These are phyloP conservation scores for Opisthocomus hoazin DNA, from an alignment of 2,113 vertebrate species.

Conservation along the genomic window DNA sequence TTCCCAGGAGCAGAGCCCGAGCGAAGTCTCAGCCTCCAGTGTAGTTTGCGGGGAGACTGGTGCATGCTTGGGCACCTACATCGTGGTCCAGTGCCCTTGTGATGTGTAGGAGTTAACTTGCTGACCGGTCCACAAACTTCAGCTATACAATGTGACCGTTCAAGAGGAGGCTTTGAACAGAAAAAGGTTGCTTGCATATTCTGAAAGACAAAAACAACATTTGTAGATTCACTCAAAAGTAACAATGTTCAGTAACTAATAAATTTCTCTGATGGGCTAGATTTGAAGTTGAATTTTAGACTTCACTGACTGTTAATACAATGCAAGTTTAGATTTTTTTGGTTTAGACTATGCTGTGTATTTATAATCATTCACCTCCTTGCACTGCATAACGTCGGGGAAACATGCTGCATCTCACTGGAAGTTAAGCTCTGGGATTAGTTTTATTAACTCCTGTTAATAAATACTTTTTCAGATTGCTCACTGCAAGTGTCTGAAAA, in stretches of 20 bases:
- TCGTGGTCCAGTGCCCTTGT: rapidly evolving
- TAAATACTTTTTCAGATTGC: not conserved
- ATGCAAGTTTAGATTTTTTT: not conserved
- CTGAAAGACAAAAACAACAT: not conserved
- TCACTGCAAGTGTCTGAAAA: not conserved
- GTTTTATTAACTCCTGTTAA: not conserved
- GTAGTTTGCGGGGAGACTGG: not conserved
- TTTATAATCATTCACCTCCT: not conserved
- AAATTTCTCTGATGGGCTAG: not conserved
- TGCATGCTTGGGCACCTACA: not conserved
- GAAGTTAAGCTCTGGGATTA: not conserved
- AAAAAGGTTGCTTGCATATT: not conserved
- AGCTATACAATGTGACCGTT: not conserved
- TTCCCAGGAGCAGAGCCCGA: not conserved
- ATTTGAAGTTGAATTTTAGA: not conserved
- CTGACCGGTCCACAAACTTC: not conserved
- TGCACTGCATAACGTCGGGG: not conserved
- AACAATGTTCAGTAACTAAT: not conserved
- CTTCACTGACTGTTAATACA: not conserved
- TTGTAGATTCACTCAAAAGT: not conserved
- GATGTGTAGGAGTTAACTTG: not conserved
- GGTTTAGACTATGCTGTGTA: not conserved
- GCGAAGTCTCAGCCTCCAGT: not conserved
- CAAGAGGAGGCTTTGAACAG: not conserved
- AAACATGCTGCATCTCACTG: not conserved